These are phyloP conservation scores for Macrotus californicus DNA, from an alignment of 2,113 vertebrate genomes.

Conservation along the genomic window DNA sequence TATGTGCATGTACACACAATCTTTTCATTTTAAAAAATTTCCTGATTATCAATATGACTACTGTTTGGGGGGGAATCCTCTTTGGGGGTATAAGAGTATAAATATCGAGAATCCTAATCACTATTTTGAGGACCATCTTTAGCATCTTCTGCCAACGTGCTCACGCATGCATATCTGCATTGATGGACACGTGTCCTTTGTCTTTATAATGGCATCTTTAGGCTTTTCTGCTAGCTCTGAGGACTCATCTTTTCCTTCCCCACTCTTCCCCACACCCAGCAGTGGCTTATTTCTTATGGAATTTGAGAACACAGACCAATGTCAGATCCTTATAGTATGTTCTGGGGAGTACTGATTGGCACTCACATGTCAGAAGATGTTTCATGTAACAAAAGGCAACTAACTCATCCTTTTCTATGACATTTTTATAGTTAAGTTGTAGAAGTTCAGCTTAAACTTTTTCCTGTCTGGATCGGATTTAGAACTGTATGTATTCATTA, in stretches of 20 bases:
- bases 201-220: neutral
- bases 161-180: fast-evolving
- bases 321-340: neutral
- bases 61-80: neutral
- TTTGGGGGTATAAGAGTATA: neutral
- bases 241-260: neutral
- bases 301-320: neutral
- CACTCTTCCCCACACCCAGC: neutral
- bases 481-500: slow-evolving; percentile 27
- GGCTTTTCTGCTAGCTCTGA: neutral
- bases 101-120: neutral
- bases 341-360: neutral
- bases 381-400: slow-evolving; percentile 14
- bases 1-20: neutral
- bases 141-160: neutral
- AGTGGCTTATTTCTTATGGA: neutral
- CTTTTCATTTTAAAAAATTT: neutral
- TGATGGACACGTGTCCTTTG: neutral
- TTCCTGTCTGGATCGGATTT: slow-evolving; percentile 43
- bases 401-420: slow-evolving; percentile 32
- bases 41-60: neutral
- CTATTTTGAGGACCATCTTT: neutral
- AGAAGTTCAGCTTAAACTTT: slow-evolving; percentile 23
- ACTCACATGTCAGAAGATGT: neutral
- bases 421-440: slow-evolving; percentile 40